Evolutionary conservation across 2,113 vertebrate genomes (phyloP).

Genomic region (Neolamprologus brichardi): DNA sequence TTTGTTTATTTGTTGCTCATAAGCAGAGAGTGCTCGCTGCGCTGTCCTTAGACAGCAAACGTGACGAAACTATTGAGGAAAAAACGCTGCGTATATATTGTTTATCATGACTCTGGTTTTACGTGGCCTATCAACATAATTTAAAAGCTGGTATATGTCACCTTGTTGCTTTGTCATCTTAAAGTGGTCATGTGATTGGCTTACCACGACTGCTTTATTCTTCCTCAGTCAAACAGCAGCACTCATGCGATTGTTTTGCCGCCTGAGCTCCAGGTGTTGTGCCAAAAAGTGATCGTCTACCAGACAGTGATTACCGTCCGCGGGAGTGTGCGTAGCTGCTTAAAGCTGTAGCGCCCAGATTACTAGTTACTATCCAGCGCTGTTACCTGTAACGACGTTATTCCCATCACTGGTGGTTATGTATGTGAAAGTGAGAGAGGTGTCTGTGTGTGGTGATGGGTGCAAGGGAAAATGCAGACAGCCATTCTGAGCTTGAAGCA

Average conservation of each 20-base stretch:
- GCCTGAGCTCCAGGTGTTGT: neutral
- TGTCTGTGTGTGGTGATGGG: neutral
- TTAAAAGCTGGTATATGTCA: rapidly evolving
- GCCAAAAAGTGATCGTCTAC: neutral
- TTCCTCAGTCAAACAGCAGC: neutral
- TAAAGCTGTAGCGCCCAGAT: neutral
- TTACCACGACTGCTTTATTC: rapidly evolving
- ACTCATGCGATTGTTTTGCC: rapidly evolving
- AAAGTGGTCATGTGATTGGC: rapidly evolving
- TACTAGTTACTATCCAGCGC: neutral
- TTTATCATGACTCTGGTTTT: too few relatives aligned
- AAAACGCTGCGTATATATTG: rapidly evolving
- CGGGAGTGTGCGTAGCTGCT: neutral
- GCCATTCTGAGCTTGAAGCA: neutral
- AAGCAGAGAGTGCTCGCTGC: rapidly evolving
- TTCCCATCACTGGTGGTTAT: neutral
- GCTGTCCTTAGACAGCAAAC: too few relatives aligned
- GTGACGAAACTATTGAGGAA: too few relatives aligned
- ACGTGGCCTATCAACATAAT: too few relatives aligned
- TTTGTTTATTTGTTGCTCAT: too few relatives aligned
- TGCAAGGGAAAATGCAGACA: neutral
- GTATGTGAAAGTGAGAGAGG: neutral
- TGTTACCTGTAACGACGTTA: rapidly evolving
- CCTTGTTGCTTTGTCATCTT: too few relatives aligned
- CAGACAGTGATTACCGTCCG: neutral